Conservation (phyloP, 1,140 invertebrate species). For the Drosophila navojoa region DNA sequence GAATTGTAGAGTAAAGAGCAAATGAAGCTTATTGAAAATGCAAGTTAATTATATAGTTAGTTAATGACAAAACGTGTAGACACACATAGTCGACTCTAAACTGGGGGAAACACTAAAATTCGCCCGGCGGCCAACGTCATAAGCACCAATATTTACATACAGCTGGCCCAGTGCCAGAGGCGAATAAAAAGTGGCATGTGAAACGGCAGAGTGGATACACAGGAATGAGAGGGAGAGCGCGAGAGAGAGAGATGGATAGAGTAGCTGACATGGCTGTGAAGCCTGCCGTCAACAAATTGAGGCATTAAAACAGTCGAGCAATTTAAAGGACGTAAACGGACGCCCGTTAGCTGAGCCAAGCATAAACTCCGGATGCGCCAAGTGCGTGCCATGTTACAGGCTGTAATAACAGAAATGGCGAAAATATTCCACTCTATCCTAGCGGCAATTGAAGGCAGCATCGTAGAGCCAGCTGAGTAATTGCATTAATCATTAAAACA, state of each 20-base stretch:
- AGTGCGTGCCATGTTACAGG: slow-evolving; percentile 1
- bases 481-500: slow-evolving; percentile 66
- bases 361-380: neutral
- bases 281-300: slow-evolving; percentile 23
- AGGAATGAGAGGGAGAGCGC: too few relatives aligned
- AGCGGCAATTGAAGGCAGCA: neutral
- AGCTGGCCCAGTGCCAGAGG: slow-evolving; percentile 4
- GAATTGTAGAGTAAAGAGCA: slow-evolving; percentile 17
- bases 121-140: neutral
- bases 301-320: slow-evolving; percentile 17
- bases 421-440: neutral
- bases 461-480: slow-evolving; percentile 45
- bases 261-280: slow-evolving; percentile 9
- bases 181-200: slow-evolving; percentile 1
- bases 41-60: slow-evolving; percentile 50
- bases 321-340: slow-evolving; percentile 17
- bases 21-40: slow-evolving; percentile 38
- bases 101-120: neutral
- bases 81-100: neutral
- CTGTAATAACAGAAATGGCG: slow-evolving; percentile 11
- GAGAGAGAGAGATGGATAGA: neutral
- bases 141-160: neutral
- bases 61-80: too few relatives aligned
- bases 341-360: slow-evolving; percentile 1
- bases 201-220: neutral